Evolutionary conservation across 2,888 invertebrate genomes (phyloP), one percentile per base, ranked within the genome.

Genomic region (Ectropis crepuscularia): DNA sequence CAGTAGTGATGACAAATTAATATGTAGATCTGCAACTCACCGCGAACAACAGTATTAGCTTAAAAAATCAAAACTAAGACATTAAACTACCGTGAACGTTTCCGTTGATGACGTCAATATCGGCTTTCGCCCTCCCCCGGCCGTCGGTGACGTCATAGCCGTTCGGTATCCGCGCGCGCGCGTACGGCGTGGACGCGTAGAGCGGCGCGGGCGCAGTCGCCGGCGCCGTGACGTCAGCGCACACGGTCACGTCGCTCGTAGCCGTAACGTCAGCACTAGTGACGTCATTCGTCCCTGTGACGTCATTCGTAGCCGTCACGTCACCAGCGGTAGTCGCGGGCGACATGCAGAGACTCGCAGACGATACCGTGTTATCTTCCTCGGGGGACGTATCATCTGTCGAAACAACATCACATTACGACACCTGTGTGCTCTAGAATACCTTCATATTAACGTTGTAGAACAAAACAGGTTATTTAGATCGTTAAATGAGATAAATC

Each of bases 341-440:
- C 5, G 92, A 92, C 85, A 91, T 84, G 74, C 90, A 90, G 0
- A 90, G 75, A 41, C 92, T 92, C 6, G 90, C 90, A 0, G 90
- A 89, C 0, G 92, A 92, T 6, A 90, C 78, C 9, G 92, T 90
- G 65, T 83, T 81, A 61, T 92, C 90, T 43, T 88, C 89, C 66
- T 87, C 89, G 12, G 82, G 82, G 0, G 90, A 87, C 37, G 77
- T 75, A 1, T 86, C 89, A 69, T 87, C 91, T 91, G 82, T 73
- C 11, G 37, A 67, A 41, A 0, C 39, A 7, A 64, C 9, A 10
- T 2, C 4, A 5, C 12, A 7, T 55, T 53, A 9, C 9, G 50
- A 50, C 41, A 47, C 11, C 36, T 51, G 59, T 39, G 39, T 28
- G 8, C 16, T n/a, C 7, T 0, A 39, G 43, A 54, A 11, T 9